Evolutionary conservation across 2,888 invertebrate species (phyloP), one percentile per base, ranked within the genome.

Genomic region (Eupithecia insigniata): DNA sequence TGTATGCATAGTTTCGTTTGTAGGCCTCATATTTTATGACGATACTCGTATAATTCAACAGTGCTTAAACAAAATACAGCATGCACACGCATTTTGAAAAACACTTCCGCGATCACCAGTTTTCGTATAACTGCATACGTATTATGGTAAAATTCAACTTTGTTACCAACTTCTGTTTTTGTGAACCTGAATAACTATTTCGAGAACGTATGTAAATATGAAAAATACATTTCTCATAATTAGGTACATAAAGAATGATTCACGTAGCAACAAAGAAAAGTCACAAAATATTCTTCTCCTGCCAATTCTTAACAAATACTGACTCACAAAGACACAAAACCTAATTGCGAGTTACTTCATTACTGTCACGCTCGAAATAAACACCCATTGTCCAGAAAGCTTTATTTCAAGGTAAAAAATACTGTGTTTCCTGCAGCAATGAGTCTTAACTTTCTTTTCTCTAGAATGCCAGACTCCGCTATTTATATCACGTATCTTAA

Each of bases 251-350:
- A n/a, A 64, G 66, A 66, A 68, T 70, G 74, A 70, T 30, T 72
- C 69, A 72, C 10, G 12, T 28, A 43, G 55, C 32, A 43, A 67
- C 66, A 67, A 70, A 70, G 61, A 71, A 30, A 36, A 46, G 18
- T 60, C 46, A 51, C 61, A 69, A 67, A 70, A 72, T 71, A 66
- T 16, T 28, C 22, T 55, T 22, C 14, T 3, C 16, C 30, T 69
- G 72, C 75, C 72, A 72, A 75, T 68, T 76, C 66, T 73, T 71
- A 70, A 66, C 60, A 71, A 74, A 74, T 62, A 51, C 26, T 73
- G 72, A 74, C 62, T 70, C 72, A 74, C 36, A 70, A 64, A 72
- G 67, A 51, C 67, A 55, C 36, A 66, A 69, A 64, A 62, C 67
- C 74, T 71, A 71, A 67, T 70, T 71, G 43, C 64, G 66, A 69